A percentile compares a stretch with the other conserved stretches of the same genome.
Evolutionary conservation across 2,888 invertebrate genomes (phyloP).

Genomic region (Rugalucina vietnamica): DNA sequence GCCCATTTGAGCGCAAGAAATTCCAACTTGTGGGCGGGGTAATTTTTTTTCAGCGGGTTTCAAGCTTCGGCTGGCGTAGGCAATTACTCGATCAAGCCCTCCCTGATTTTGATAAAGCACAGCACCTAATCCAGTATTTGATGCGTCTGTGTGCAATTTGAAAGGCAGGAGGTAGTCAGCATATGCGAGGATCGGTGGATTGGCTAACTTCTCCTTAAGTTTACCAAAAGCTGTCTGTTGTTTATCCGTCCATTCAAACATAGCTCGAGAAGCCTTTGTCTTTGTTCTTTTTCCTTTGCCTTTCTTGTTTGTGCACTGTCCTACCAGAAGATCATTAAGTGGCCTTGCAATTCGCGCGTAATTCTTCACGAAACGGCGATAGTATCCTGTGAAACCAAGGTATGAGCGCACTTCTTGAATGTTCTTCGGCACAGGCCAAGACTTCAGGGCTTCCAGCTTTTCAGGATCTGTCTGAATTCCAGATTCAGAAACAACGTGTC

Average conservation of each 20-base stretch:
- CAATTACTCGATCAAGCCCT: slow-evolving; percentile 21
- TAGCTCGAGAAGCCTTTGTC: no score
- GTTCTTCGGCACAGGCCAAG: background rate
- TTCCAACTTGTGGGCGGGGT: no score
- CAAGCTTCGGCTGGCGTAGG: slow-evolving; percentile 42
- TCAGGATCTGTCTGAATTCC: background rate
- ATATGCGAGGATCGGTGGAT: slow-evolving; percentile 21
- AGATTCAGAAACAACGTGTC: background rate
- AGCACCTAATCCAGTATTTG: slow-evolving; percentile 32
- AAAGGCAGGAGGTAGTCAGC: slow-evolving; percentile 33
- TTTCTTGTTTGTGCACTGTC: background rate
- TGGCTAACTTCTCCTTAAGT: slow-evolving; percentile 3
- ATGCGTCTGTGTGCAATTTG: slow-evolving; percentile 45
- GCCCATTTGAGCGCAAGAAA: slow-evolving; percentile 56
- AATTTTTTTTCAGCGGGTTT: slow-evolving; percentile 21
- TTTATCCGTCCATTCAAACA: background rate
- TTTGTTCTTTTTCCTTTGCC: background rate
- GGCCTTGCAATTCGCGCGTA: background rate
- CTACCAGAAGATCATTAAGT: background rate
- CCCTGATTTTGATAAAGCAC: slow-evolving; percentile 43
- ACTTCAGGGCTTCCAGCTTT: background rate
- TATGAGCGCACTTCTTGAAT: background rate
- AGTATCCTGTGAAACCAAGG: background rate
- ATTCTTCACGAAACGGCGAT: background rate
- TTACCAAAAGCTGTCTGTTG: background rate